Percentiles rank a stretch among this genome's conserved stretches.
These are phyloP conservation scores for Tinea trinotella DNA, from an alignment of 2,888 invertebrate genomes.

Conservation along the genomic window DNA sequence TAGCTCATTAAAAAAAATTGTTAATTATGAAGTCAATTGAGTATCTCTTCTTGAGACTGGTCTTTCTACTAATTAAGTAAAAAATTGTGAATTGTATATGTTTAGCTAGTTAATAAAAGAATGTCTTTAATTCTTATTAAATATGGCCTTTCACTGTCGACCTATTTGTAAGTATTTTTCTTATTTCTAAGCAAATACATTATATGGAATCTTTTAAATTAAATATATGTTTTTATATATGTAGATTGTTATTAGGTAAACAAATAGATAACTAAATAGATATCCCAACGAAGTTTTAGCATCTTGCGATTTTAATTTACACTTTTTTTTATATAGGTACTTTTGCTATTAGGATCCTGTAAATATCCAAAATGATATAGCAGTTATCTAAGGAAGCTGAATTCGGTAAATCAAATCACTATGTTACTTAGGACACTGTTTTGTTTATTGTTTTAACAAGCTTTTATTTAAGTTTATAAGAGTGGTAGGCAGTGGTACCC, in stretches of 20 bases:
- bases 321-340: slow-evolving; percentile 8
- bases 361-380: too few relatives aligned
- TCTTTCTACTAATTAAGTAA: slow-evolving; percentile 35
- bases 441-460: too few relatives aligned
- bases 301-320: not conserved
- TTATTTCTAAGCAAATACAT: slow-evolving; percentile 5
- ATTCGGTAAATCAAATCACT: too few relatives aligned
- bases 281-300: slow-evolving; percentile 4
- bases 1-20: not conserved
- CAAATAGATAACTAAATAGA: not conserved
- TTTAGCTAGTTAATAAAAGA: slow-evolving; percentile 13
- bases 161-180: slow-evolving; percentile 11
- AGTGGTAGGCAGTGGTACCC: too few relatives aligned
- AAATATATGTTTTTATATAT: not conserved
- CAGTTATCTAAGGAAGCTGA: too few relatives aligned
- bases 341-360: slow-evolving; percentile 10
- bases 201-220: not conserved
- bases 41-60: slow-evolving; percentile 44
- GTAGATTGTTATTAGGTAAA: not conserved
- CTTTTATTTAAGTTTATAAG: too few relatives aligned
- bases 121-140: slow-evolving; percentile 6
- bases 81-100: slow-evolving; percentile 17
- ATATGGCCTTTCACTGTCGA: slow-evolving; percentile 15
- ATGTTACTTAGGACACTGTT: too few relatives aligned
- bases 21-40: slow-evolving; percentile 37